Evolutionary conservation across 2,888 invertebrate genomes (phyloP), one percentile per base, ranked within the genome.

Genomic region (Dasypogon diadema): DNA sequence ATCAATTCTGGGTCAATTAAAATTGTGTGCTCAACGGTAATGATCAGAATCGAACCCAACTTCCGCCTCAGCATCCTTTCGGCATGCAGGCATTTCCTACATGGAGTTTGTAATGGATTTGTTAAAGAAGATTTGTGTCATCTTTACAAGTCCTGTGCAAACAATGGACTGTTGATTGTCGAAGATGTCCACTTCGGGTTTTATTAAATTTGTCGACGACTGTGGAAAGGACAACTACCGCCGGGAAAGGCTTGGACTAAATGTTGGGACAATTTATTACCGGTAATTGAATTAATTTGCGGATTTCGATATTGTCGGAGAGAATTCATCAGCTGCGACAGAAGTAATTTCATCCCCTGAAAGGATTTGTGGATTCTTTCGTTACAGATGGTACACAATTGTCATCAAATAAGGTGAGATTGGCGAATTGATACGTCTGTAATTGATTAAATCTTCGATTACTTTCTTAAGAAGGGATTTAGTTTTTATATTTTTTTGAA

Each of bases 261-360:
- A 70, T 51, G 51, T 70, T 70, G 51, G 70, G 70, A 70, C 55
- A 76, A 76, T 76, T 76, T 74, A 76, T 76, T 76, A 65, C 55
- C 65, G 65, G 76, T 74, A 76, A 76, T 76, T 76, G 74, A 76
- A 76, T 76, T 76, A 76, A 76, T 76, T 76, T 76, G 76, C 54
- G 74, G 76, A 74, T 34, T 76, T 48, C 60, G 65, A 70, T 70
- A 51, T 34, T 54, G 51, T 34, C 18, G 21, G 54, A 54, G 54
- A 18, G 54, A 30, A 54, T 70, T 54, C 54, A 70, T 70, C 54
- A 54, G 70, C 14, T 54, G 54, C 34, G 70, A 54, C 30, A 54
- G 54, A 54, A 70, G 54, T 70, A 70, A 70, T 70, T 54, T 70
- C 48, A 54, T 24, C n/a, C n/a, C n/a, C 54, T 21, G 54, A 30